These are phyloP conservation scores for Mya arenaria DNA, from an alignment of 1,140 invertebrate genomes.

Conservation along the genomic window DNA sequence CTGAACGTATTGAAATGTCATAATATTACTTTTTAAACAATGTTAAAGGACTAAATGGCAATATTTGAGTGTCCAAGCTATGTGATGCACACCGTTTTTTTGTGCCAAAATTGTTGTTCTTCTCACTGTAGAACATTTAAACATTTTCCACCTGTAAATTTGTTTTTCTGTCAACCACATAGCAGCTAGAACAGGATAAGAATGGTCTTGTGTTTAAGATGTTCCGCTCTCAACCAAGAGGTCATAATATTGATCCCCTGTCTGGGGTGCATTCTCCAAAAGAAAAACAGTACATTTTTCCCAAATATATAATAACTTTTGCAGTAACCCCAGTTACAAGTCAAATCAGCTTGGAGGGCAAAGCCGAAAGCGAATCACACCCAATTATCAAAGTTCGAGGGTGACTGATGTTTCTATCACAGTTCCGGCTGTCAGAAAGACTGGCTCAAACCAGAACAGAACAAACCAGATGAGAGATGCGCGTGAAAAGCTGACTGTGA, in stretches of 20 bases:
- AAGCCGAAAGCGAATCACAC: background rate
- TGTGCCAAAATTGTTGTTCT: too few species aligned
- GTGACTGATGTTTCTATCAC: slow-evolving; percentile 47
- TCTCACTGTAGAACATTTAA: too few species aligned
- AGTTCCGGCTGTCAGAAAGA: slow-evolving; percentile 49
- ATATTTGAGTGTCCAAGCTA: too few species aligned
- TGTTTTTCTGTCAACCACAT: background rate
- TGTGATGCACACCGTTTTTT: too few species aligned
- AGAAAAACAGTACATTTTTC: background rate
- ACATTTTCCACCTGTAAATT: background rate
- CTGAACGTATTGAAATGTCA: too few species aligned
- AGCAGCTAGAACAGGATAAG: background rate
- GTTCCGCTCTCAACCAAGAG: background rate
- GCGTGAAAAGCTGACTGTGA: slow-evolving; percentile 57
- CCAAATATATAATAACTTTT: background rate
- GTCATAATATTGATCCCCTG: background rate
- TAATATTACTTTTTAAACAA: too few species aligned
- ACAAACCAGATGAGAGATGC: slow-evolving; percentile 62
- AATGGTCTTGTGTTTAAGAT: background rate
- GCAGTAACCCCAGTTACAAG: background rate
- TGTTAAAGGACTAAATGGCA: too few species aligned
- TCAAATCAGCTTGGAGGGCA: background rate
- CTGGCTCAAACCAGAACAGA: slow-evolving; percentile 2
- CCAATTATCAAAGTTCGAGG: slow-evolving; percentile 23
- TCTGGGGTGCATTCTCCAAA: slow-evolving; percentile 18